Conservation (phyloP, 2,113 vertebrate genomes). For the Clarias macrocephalus region DNA sequence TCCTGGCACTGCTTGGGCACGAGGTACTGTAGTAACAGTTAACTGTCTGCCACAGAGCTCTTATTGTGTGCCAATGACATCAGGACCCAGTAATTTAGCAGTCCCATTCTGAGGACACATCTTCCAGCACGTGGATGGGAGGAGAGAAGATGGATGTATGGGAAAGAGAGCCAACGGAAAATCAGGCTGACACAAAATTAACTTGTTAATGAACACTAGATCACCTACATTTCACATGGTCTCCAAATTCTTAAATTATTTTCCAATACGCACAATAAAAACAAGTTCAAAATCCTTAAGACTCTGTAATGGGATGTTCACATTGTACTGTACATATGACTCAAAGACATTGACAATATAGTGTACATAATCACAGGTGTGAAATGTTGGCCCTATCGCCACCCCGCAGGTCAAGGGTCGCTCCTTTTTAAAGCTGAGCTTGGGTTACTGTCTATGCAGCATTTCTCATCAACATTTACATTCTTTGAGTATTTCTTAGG, state of each 20-base stretch:
- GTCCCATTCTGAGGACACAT: constrained; percentile 38
- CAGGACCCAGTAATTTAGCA: constrained; percentile 60
- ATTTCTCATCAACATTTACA: constrained; percentile 1
- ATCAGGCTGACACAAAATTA: not conserved
- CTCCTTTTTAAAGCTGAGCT: not conserved
- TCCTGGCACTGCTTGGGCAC: not conserved
- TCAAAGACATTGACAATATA: not conserved
- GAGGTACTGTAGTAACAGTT: constrained; percentile 33
- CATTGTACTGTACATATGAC: not conserved
- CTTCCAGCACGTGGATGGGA: not conserved
- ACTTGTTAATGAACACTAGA: not conserved
- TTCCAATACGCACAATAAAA: not conserved
- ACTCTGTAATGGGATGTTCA: not conserved
- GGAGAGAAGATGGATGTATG: not conserved
- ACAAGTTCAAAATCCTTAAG: not conserved
- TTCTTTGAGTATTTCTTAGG: not conserved
- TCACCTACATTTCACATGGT: not conserved
- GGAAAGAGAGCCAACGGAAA: not conserved
- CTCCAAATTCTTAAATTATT: not conserved
- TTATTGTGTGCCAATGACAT: constrained; percentile 60
- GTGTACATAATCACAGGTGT: not conserved
- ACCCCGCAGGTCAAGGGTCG: not conserved
- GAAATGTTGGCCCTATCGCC: not conserved
- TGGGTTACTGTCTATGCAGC: not conserved
- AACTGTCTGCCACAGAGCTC: constrained; percentile 46